These are phyloP conservation scores for Zaprionus kolodkinae DNA, from an alignment of 1,140 invertebrate genomes.

Conservation along the genomic window DNA sequence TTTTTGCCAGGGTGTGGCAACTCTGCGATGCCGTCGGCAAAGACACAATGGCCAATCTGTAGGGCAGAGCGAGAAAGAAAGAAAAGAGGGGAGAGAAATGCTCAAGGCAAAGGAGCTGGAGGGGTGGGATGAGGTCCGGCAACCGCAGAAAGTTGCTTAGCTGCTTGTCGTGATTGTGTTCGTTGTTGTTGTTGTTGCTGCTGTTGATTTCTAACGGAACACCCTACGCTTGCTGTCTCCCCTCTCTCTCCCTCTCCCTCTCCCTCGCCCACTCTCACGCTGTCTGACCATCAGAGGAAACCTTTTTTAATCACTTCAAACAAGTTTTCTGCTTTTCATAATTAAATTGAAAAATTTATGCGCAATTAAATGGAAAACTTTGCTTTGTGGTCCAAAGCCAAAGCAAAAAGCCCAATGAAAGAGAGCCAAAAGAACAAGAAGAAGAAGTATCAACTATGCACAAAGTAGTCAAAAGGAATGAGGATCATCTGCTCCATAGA, in stretches of 20 bases:
- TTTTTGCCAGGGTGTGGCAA: slow-evolving; percentile 12
- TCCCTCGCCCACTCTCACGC: no score
- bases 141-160: slow-evolving; percentile 47
- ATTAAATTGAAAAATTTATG: slow-evolving; percentile 82
- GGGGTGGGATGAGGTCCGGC: slow-evolving; percentile 8
- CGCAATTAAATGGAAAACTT: slow-evolving; percentile 81
- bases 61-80: slow-evolving; percentile 36
- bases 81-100: slow-evolving; percentile 40
- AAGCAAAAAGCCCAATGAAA: slow-evolving; percentile 29
- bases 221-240: slow-evolving; percentile 13
- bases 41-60: slow-evolving; percentile 1
- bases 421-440: not conserved
- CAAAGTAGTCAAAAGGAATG: not conserved
- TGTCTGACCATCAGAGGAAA: not conserved
- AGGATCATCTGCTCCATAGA: no score
- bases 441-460: slow-evolving; percentile 12
- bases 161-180: slow-evolving; percentile 33
- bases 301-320: slow-evolving; percentile 72
- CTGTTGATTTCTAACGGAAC: slow-evolving; percentile 27
- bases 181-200: slow-evolving; percentile 24
- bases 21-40: slow-evolving; percentile 3
- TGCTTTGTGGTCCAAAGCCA: slow-evolving; percentile 64
- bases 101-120: slow-evolving; percentile 15
- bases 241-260: no score
- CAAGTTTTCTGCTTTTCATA: slow-evolving; percentile 82